A percentile compares a stretch with the other conserved stretches of the same genome.
These are phyloP conservation scores for Stigmatopora nigra DNA, from an alignment of 2,113 vertebrate species.

Conservation along the genomic window DNA sequence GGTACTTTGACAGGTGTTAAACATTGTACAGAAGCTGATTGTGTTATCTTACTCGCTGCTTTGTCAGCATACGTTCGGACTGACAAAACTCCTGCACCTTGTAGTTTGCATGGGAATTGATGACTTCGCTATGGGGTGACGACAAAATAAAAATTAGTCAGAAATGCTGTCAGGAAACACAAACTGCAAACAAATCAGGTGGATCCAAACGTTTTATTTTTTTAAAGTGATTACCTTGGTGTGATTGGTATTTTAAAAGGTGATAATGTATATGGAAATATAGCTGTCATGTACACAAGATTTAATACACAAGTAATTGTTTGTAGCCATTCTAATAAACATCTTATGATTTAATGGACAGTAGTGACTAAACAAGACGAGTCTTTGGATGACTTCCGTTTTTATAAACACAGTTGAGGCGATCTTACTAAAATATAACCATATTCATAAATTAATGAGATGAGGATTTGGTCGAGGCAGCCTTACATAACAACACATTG, in stretches of 20 bases:
- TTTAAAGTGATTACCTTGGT: too few species aligned
- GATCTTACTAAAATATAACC: too few species aligned
- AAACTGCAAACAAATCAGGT: not conserved
- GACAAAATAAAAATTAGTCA: not conserved
- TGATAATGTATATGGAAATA: too few species aligned
- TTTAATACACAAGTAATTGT: too few species aligned
- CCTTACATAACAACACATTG: not conserved
- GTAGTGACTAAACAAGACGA: too few species aligned
- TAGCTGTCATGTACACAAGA: too few species aligned
- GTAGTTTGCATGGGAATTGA: constrained; percentile 76
- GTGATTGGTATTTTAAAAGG: too few species aligned
- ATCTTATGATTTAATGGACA: too few species aligned
- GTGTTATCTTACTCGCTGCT: constrained; percentile 68
- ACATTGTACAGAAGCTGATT: not conserved
- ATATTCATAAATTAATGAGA: not conserved
- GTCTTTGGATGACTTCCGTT: too few species aligned
- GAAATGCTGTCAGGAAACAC: not conserved
- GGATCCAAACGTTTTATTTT: not conserved
- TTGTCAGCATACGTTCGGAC: constrained; percentile 84
- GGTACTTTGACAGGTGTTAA: not conserved
- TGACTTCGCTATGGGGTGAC: constrained; percentile 68
- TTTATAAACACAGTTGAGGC: too few species aligned
- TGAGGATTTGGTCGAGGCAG: not conserved
- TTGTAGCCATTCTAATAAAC: not conserved
- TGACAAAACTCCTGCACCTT: constrained; percentile 69